Base-by-base conservation (phyloP, 2,888 invertebrate genomes). In the Thecophora atra region DNA sequence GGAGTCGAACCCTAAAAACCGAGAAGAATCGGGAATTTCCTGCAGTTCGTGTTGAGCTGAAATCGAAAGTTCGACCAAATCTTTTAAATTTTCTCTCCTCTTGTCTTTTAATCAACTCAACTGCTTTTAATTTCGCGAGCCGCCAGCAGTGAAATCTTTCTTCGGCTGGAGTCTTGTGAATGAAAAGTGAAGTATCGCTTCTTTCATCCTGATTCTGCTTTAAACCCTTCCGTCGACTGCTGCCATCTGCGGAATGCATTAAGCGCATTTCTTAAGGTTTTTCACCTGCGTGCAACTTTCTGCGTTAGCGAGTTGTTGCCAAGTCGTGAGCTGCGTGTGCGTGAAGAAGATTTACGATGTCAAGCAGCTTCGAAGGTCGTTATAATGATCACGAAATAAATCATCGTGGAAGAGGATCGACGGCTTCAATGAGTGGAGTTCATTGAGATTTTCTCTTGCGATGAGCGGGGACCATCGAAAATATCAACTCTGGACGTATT, bases 31-130 rank as follows among this genome's bases (percentile, higher is more conserved):
- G 11, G 5, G 47, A n/a, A 17, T 15, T 47, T 47, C 17, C 4
- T 47, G 47, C 47, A 17, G 8, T 47, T 47, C 17, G 17, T 47
- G 47, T 26, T 58, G 58, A 56, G 37, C 42, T 58, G 68, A 68
- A 68, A 68, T 56, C 56, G 67, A 68, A 68, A 68, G 68, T 68
- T 56, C 42, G 58, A 26, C 17, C 58, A 44, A 56, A 52, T 68
- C 15, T 42, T 67, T 67, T 47, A 24, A 67, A 56, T n/a, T n/a
- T n/a, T 58, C 42, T 58, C 28, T 58, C 15, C 42, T 21, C 11
- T 37, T 6, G 54, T 52, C 21, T 64, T 64, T 60, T 60, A 60
- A 60, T 60, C 60, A 60, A 30, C 26, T 17, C 30, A 3, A n/a
- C 17, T n/a, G n/a, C n/a, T n/a, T n/a, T n/a, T n/a, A n/a, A n/a